A percentile compares a stretch with the other conserved stretches of the same genome.
Evolutionary conservation across 2,888 invertebrate genomes (phyloP).

Genomic region (Hedychridium roseum): DNA sequence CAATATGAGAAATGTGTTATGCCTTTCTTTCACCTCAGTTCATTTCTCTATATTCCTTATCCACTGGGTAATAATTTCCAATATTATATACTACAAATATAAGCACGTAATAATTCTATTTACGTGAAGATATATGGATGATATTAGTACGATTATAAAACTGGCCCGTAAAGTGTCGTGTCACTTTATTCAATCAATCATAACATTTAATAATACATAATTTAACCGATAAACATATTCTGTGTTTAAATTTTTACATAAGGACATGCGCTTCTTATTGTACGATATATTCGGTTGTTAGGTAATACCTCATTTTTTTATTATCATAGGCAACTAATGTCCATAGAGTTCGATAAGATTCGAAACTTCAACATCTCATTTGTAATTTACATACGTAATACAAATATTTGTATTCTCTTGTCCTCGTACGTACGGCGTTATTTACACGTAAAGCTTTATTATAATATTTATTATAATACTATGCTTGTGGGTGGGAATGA

Average conservation of each 20-base stretch:
- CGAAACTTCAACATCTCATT: conserved; percentile 55
- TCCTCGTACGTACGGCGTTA: conserved; percentile 25
- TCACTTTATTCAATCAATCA: conserved; percentile 63
- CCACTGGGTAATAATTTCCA: too few species aligned
- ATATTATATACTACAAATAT: too few species aligned
- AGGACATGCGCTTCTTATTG: conserved; percentile 58
- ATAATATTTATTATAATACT: conserved; percentile 29
- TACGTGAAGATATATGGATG: conserved; percentile 22
- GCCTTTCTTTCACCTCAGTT: too few species aligned
- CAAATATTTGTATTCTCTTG: conserved; percentile 20
- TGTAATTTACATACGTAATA: conserved; percentile 57
- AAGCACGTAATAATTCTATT: too few species aligned
- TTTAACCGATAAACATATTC: conserved; percentile 60
- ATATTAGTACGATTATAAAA: conserved; percentile 44
- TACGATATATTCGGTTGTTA: conserved; percentile 59
- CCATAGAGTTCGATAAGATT: conserved; percentile 60
- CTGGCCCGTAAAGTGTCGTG: conserved; percentile 55
- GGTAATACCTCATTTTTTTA: conserved; percentile 52
- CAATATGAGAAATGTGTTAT: too few species aligned
- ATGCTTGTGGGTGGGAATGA: conserved; percentile 3
- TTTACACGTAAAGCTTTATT: conserved; percentile 39
- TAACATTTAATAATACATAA: conserved; percentile 64
- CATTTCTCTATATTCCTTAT: too few species aligned
- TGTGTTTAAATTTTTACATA: conserved; percentile 58
- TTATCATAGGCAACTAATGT: conserved; percentile 60